Evolutionary conservation across 2,797 vertebrate species (phyloP), one percentile per base, ranked within the genome.

Genomic region (Protosalanx chinensis): DNA sequence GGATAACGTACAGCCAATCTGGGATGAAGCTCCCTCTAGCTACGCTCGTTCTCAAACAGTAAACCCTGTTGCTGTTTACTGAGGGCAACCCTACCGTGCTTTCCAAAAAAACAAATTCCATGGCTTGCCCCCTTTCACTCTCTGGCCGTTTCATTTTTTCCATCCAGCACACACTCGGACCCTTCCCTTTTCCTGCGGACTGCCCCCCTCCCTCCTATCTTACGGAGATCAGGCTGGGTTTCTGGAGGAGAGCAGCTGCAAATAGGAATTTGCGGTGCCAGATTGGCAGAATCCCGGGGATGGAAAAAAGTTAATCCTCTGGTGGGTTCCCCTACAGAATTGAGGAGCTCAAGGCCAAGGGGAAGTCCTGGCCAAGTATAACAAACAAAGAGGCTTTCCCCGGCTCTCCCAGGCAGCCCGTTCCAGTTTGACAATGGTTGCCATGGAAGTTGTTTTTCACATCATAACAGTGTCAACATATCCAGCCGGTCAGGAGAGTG

Each of bases 381-480:
- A 95, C 93, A 96, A 95, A 95, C 94, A 95, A 91, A 91, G 87
- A 93, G 95, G 95, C 94, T 96, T 96, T 95, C 94, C 95, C 94
- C 91, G 87, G 85, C 91, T 91, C 93, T 92, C 93, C 91, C 88
- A 91, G 90, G 91, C 92, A 91, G 92, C 87, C 86, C 76, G 74
- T 84, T 92, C 91, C 92, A 81, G 85, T 90, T 91, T 93, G 93
- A 95, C 95, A 94, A 93, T 91, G 91, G 95, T 98, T 96, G 89
- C 95, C 93, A 95, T 96, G 94, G 95, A 93, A 87, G 85, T 92
- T 90, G 90, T 93, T 95, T 94, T 96, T 93, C 90, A 84, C 88
- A 92, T 95, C 95, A 95, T 87, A 95, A 96, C 95, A 96, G 87
- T 90, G 89, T 91, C 67, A 79, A 91, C 87, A 91, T 82, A 90